Evolutionary conservation across 2,113 vertebrate genomes (phyloP), one percentile per base, ranked within the genome.

Genomic region (Zapus hudsonius): DNA sequence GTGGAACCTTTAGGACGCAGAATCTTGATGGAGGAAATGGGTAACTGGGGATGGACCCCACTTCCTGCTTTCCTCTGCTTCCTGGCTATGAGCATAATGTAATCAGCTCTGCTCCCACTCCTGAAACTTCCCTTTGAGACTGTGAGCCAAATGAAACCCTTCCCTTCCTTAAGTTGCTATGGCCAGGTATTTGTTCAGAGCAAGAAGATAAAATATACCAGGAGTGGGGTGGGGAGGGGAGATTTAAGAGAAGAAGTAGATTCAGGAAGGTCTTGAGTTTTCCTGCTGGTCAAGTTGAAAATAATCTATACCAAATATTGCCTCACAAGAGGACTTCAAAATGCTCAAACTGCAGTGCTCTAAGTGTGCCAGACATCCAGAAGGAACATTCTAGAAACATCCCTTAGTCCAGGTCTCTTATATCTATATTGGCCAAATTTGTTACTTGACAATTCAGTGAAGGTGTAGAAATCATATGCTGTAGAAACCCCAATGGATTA

Each of bases 221-320:
- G 33, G 16, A 67, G 31, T n/a, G 64, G 16, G 16, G 33, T 16
- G 31, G 33, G 16, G 33, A 17, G n/a, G 31, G 33, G 17, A 3
- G 33, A 17, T 7, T 8, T 2, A 31, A 12, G 16, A 42, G 40
- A 27, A 27, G 27, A 16, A 22, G 12, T 15, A n/a, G 23, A 31
- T 91, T 86, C 38, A 87, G 83, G 40, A 63, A 67, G 29, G 17
- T 87, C 76, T 91, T 38, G 7, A 83, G 44, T 91, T 87, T 96
- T 91, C 44, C 73, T 84, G 25, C n/a, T 75, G 61, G 52, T 83
- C 75, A 86, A 66, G 63, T 66, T 67, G 59, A 85, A 80, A 91
- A 94, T 64, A 85, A 86, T 84, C 70, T 91, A 33, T 80, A 83
- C 33, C 64, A 79, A 91, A 70, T 72, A 61, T 70, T 79, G 61